Evolutionary conservation across 2,888 invertebrate species (phyloP), one percentile per base, ranked within the genome.

Genomic region (Patella ulyssiponensis): DNA sequence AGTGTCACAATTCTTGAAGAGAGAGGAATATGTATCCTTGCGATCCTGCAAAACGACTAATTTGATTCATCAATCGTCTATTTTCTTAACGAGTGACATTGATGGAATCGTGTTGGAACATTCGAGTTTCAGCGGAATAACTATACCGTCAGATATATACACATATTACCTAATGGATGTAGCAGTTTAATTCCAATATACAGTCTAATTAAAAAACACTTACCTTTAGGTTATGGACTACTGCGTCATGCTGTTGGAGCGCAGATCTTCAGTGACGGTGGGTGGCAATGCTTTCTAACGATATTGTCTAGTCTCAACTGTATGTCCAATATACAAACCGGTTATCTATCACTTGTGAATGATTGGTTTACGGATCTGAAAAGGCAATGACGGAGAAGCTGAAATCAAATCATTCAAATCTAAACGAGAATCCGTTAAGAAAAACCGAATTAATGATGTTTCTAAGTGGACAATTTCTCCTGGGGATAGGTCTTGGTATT

Each of bases 21-120:
- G 56, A 17, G 56, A 56, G 4, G 56, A 56, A 56, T 56, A 56
- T 56, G 4, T 56, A 17, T 56, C 15, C 56, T 56, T 56, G 17
- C 3, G 56, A 56, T 56, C 56, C 4, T 56, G 56, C 56, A 56
- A 56, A 56, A 54, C 56, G 56, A 7, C 56, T 17, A 2, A 56
- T 56, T 56, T 56, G 56, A 56, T 56, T 56, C 56, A 56, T 17
- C 56, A 56, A 56, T 56, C 56, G 56, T 56, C 0, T 56, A 9
- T 9, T 56, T 56, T 2, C 4, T 56, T 56, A 56, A 17, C 2
- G 17, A 56, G 56, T 9, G 56, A 9, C 3, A 56, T 56, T 56
- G 56, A 56, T 56, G 56, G 56, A 56, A 56, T 56, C 56, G 56
- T 56, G 56, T 56, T 56, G 56, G 56, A 56, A 17, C 56, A 56